Evolutionary conservation across 2,888 invertebrate species (phyloP).

Genomic region (Erannis defoliaria): DNA sequence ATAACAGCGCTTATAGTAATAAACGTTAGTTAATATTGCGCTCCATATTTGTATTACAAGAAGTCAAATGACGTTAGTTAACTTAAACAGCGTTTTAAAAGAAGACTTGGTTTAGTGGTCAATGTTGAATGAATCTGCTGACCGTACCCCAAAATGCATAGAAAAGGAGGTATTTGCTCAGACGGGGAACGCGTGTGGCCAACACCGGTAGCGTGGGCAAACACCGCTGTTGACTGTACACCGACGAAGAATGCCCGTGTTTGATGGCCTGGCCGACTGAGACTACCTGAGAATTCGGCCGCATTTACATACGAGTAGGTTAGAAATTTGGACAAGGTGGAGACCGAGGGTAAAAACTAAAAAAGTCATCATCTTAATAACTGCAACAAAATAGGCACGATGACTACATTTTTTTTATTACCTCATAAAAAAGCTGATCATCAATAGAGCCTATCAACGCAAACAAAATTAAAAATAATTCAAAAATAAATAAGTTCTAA

Average conservation of each 20-base stretch:
- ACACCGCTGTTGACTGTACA: conserved; percentile 77
- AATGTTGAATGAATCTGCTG: conserved; percentile 45
- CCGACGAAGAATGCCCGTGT: conserved; percentile 73
- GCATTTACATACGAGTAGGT: conserved; percentile 33
- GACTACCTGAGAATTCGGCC: conserved; percentile 61
- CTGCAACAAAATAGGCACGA: no score
- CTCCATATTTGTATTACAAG: no score
- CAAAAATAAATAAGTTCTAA: no score
- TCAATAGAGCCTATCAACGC: no score
- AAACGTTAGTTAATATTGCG: no score
- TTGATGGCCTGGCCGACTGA: conserved; percentile 68
- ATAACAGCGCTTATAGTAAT: no score
- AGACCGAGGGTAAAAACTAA: neutral
- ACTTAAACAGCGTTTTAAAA: no score
- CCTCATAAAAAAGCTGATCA: no score
- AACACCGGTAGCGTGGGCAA: conserved; percentile 84
- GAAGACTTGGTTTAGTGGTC: no score
- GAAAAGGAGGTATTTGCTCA: conserved; percentile 71
- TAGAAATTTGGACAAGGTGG: conserved; percentile 2
- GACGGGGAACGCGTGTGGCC: conserved; percentile 76
- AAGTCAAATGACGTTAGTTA: no score
- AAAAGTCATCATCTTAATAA: neutral
- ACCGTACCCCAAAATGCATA: conserved; percentile 72
- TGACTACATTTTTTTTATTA: no score
- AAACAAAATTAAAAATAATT: no score